Base-by-base conservation (phyloP, 2,113 vertebrate species). In the Dasypus novemcinctus region DNA sequence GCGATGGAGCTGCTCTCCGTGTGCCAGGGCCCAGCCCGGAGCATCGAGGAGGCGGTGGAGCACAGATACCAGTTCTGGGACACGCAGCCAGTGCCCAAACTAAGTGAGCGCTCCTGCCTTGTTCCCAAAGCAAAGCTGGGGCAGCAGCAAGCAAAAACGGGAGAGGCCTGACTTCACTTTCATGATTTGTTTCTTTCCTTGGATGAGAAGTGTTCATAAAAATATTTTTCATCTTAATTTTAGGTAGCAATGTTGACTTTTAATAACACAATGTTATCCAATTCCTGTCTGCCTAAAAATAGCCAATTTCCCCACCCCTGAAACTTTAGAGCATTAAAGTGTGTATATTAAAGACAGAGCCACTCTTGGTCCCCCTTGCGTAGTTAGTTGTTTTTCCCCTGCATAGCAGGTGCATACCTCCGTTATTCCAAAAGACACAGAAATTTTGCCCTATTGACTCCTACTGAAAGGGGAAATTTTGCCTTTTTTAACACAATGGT, bases 41-140 rank as follows among this genome's bases (percentile, higher is more conserved):
- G 98, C 97, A 99, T 99, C 89, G 99, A 99, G 13, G 99, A 99
- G 96, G 99, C 99, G 90, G 97, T 98, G 91, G 99, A 99, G 98
- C 99, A 99, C 98, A 99, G 99, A 98, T 99, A 99, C 98, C 99
- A 99, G 98, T 99, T 99, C 96, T 99, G 99, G 99, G 99, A 99
- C 98, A 99, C 99, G 0, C 99, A 99, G 95, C 99, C 99, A 4
- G 99, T 99, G 88, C 99, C 99, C 87, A 99, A 99, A 98, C 98
- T 99, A 96, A 99, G 99, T 99, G 98, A 99, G 99, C 98, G 83
- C 83, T 68, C 63, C 69, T 29, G 31, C 91, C 18, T 66, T 4
- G 5, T 2, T n/a, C 21, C 12, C 80, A 75, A 54, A 69, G 31
- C 49, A 90, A 88, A 76, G 11, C 57, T 49, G 63, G 46, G 63